Evolutionary conservation across 2,113 vertebrate species (phyloP), one percentile per base, ranked within the genome.

Genomic region (Albula goreensis): DNA sequence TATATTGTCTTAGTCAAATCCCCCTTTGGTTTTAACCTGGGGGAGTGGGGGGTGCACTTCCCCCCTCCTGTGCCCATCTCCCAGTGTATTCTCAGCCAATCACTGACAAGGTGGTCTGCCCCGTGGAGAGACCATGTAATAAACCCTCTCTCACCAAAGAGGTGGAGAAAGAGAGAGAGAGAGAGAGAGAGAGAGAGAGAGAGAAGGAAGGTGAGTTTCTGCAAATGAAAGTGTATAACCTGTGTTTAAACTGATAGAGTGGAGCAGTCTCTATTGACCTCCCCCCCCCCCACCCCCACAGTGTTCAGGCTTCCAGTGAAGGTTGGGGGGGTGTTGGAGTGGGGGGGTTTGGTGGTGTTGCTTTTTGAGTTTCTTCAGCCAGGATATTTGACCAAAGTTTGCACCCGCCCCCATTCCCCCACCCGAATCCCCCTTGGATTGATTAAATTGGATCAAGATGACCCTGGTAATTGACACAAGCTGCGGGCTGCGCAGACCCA

Each of bases 391-490:
- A 99, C 97, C 98, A 99, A 95, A 79, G 90, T 97, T 97, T 96
- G 93, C 95, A 97, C 96, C 94, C 94, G 90, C 93, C 90, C 93
- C 91, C n/a, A n/a, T n/a, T n/a, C 91, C 93, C 94, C 92, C 94
- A 93, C 94, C 92, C 49, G 91, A 92, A 93, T 97, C 95, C 95
- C 95, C 95, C 96, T 97, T 94, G 96, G 97, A 98, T 97, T 98
- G 97, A 98, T 99, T 97, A 96, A 98, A 99, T 99, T 99, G 98
- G 97, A 98, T 99, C 98, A 99, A 99, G 97, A 99, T 99, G 98
- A 99, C 97, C 99, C 97, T 97, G 97, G 97, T 99, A 99, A 99
- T 99, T 99, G 97, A 95, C 97, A 98, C 98, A 99, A 99, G 98
- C 97, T 99, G 98, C 95, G 87, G 95, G 94, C 95, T 95, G 94